Evolutionary conservation across 1,140 invertebrate genomes (phyloP), one percentile per base, ranked within the genome.

Genomic region (Odontomachus brunneus): DNA sequence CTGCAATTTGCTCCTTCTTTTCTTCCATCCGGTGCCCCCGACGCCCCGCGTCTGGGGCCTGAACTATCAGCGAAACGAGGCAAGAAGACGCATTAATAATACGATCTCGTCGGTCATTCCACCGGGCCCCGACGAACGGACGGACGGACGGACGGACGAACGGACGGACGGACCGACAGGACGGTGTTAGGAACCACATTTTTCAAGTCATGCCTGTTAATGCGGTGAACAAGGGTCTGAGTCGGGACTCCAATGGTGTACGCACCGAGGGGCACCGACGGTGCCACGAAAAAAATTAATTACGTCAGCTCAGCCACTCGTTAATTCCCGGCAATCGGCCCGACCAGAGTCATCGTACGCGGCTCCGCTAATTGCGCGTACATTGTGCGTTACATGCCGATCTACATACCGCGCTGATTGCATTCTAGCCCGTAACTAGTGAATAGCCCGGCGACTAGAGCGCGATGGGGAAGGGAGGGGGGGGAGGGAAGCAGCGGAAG

Each of bases 201-300:
- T 93, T 93, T 93, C 92, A 91, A 93, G 91, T 93, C 91, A 93
- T 91, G 91, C 90, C 89, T 89, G 91, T 91, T 93, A 92, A 93
- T 93, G 92, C 90, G 89, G 88, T 80, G 92, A 92, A 91, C 90
- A 90, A 91, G 88, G 86, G 87, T 83, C 73, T 66, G 83, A 80
- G 73, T 17, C 60, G 9, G 67, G 57, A 63, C 69, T 60, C 60
- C 73, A 91, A 85, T 91, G 90, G 90, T 89, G 90, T 84, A 80
- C 83, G 78, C 88, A 84, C 75, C 74, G 74, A 84, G 89, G 89
- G 89, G 78, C 85, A 84, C 62, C 60, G 53, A 62, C 19, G 65
- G 73, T 83, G 55, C 11, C 48, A 29, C n/a, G n/a, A 73, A 62
- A 75, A 86, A 80, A 78, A 89, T 87, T 85, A 89, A 86, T 89